phyloP scores from a whole-genome alignment of 2,113 vertebrate species.

The Taxidea taxus region DNA sequence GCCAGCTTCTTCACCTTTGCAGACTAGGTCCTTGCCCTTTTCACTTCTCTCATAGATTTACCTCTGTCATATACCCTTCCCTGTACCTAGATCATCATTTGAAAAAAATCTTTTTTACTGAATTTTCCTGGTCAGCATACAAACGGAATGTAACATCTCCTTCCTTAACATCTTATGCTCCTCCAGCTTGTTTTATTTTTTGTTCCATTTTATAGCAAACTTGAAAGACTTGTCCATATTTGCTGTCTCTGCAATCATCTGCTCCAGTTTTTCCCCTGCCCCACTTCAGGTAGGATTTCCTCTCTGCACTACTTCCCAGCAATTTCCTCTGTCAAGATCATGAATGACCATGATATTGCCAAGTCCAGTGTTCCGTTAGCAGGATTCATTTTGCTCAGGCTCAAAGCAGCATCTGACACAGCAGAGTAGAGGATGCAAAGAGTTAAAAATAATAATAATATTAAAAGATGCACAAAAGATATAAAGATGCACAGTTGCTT shows the following conservation, averaged over 20 bases:
- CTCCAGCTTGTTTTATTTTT: background rate
- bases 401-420: background rate
- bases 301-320: accelerated
- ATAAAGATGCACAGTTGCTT: background rate
- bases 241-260: background rate
- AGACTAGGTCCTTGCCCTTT: background rate
- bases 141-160: background rate
- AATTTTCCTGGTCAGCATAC: background rate
- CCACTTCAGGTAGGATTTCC: background rate
- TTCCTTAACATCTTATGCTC: background rate
- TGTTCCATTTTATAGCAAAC: background rate
- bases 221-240: background rate
- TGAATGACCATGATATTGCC: background rate
- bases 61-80: background rate
- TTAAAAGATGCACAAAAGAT: background rate
- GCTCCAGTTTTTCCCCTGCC: background rate
- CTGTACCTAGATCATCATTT: background rate
- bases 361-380: background rate
- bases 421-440: background rate
- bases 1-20: background rate
- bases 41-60: background rate
- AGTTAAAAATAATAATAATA: background rate
- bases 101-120: background rate
- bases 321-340: background rate
- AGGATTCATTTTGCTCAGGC: background rate